Evolutionary conservation across 2,888 invertebrate genomes (phyloP), one percentile per base, ranked within the genome.

Genomic region (Masnerella sp.): DNA sequence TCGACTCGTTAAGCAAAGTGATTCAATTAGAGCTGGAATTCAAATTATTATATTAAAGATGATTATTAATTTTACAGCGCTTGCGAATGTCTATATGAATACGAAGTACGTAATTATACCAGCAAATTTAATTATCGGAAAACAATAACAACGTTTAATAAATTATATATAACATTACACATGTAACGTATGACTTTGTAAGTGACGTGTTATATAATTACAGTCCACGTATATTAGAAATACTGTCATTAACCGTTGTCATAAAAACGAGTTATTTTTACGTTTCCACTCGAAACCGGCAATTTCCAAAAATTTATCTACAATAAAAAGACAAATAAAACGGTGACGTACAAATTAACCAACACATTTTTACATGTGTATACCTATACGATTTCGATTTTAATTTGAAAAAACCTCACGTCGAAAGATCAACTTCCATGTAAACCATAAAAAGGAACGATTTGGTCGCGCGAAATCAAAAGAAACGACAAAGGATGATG

Each of bases 81-180:
- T 11, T 25, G 8, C 20, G n/a, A n/a, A 8, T 5, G 40, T 11
- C 28, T 9, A 0, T 15, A 17, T 9, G 18, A 32, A 30, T 47
- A 11, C 47, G 22, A 25, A 47, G 18, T 45, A 51, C 45, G 38
- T 45, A 58, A 52, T 59, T 40, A 20, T 30, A 25, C 38, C 15
- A 52, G 45, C 18, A 65, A 72, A 72, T 65, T 72, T 59, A 65
- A 72, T 65, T 65, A 72, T 65, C 51, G 36, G 59, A 42, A 72
- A 72, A 65, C 59, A 65, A 65, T 72, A 72, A 65, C 38, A 30
- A n/a, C 32, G 36, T 47, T 65, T 61, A 59, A 65, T 64, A 65
- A 52, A 65, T 65, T 52, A 61, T 71, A 52, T 64, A 56, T 51
- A 65, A 65, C 38, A 18, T 47, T 51, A 52, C 61, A 47, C 36